Conservation (phyloP, 2,113 vertebrate genomes). For the Thalassoma bifasciatum region DNA sequence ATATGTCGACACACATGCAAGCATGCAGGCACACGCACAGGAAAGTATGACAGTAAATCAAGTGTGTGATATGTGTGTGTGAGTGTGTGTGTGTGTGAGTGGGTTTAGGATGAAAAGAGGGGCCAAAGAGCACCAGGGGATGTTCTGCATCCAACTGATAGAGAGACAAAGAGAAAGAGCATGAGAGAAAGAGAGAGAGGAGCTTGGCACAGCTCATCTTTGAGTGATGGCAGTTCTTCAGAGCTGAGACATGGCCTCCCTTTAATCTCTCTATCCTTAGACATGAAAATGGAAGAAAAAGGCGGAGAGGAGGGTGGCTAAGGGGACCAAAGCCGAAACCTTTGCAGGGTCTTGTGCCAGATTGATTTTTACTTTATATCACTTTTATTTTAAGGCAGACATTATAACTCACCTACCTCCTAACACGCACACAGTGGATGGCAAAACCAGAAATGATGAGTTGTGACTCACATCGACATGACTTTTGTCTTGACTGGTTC, state of each 20-base stretch:
- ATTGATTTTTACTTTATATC: conserved; percentile 75
- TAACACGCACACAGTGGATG: conserved; percentile 33
- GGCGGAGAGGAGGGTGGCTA: conserved; percentile 51
- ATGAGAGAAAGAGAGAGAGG: conserved; percentile 43
- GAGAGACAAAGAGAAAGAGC: conserved; percentile 37
- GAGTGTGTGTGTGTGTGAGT: conserved; percentile 48
- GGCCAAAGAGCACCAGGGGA: conserved; percentile 60
- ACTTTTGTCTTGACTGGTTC: conserved; percentile 37
- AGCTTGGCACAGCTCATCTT: conserved; percentile 69
- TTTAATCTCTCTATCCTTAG: conserved; percentile 76
- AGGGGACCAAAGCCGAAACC: conserved; percentile 50
- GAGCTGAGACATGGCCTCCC: conserved; percentile 63
- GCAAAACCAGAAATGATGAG: conserved; percentile 51
- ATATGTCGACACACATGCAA: conserved; percentile 42
- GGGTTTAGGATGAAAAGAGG: conserved; percentile 50
- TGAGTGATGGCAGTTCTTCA: conserved; percentile 71
- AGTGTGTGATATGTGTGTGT: conserved; percentile 31
- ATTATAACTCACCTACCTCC: conserved; percentile 58
- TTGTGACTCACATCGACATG: conserved; percentile 47
- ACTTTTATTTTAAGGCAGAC: conserved; percentile 70
- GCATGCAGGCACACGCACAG: conserved; percentile 17
- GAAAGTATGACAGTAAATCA: conserved; percentile 65
- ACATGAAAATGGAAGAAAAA: conserved; percentile 69
- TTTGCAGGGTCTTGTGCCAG: conserved; percentile 54
- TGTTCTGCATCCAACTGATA: conserved; percentile 51